phyloP scores from a whole-genome alignment of 2,888 invertebrate species.

The Cataglyphis rosenhaueri region DNA sequence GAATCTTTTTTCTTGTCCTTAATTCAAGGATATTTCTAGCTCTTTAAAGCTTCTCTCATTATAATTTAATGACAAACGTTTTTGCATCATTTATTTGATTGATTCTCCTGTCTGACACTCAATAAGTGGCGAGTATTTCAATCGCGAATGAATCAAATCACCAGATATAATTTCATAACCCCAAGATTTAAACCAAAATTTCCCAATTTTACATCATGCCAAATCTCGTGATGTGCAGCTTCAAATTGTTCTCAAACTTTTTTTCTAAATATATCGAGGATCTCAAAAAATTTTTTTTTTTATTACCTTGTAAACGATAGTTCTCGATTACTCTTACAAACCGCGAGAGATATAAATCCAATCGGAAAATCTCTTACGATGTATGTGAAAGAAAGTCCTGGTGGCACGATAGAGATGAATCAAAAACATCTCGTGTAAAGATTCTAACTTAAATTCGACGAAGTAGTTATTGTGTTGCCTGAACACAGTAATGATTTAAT shows the following conservation, averaged over 20 bases:
- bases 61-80: neutral
- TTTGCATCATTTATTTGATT: slow-evolving; percentile 14
- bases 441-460: neutral
- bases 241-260: neutral
- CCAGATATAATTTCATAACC: neutral
- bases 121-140: neutral
- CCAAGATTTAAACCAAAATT: neutral
- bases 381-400: neutral
- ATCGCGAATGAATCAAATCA: slow-evolving; percentile 7
- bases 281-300: neutral
- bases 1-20: slow-evolving; percentile 4
- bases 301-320: neutral
- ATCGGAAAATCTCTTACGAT: neutral
- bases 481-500: neutral
- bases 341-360: neutral
- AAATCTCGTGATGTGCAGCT: neutral
- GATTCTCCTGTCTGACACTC: neutral
- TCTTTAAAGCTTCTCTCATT: slow-evolving; percentile 12
- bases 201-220: neutral
- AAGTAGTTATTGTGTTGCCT: neutral
- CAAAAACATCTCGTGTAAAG: neutral
- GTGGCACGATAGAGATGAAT: neutral
- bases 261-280: neutral
- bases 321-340: neutral
- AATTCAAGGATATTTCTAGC: slow-evolving; percentile 1